Evolutionary conservation across 2,888 invertebrate species (phyloP), one percentile per base, ranked within the genome.

Genomic region (Yponomeuta plumbellus): DNA sequence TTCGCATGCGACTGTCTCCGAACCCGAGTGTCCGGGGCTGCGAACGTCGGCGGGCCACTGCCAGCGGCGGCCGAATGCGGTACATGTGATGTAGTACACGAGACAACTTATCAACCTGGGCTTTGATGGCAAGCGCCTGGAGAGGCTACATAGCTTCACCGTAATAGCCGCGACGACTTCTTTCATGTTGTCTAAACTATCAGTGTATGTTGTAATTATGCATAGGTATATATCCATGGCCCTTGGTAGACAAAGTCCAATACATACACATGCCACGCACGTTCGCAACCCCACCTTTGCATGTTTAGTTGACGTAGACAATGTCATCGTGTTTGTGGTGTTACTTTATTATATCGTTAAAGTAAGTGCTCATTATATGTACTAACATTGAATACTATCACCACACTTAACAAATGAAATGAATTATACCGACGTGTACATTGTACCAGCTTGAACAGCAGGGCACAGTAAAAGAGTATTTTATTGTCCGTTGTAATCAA

Each of bases 1-100:
- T 90, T 89, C 91, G 89, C 91, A 91, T 89, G 90, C 84, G 88
- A 88, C 88, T 88, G 91, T 83, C 88, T 91, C 90, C 91, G 86
- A 88, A 89, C 88, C 89, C 79, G 85, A 87, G 84, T 83, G 83
- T 83, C 83, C 80, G 66, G 90, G 90, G 90, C 87, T 89, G 90
- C 90, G 90, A 90, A 89, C 90, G 34, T 34, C 34, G 88, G 80
- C 78, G 85, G 81, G 78, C 75, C 80, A 76, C 80, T 44, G 72
- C 74, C 82, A 78, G 81, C 83, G 81, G 83, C 82, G 85, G 76
- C 75, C 79, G 78, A 74, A 74, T 72, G 88, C 84, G 89, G 90
- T 89, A 89, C 76, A 80, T 83, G 81, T 77, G 76, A 76, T 78
- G 73, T 78, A 77, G 75, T 17, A 81, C 75, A 81, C 79, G 73